phyloP scores from a whole-genome alignment of 2,797 vertebrate species.

The Gambelia wislizenii region DNA sequence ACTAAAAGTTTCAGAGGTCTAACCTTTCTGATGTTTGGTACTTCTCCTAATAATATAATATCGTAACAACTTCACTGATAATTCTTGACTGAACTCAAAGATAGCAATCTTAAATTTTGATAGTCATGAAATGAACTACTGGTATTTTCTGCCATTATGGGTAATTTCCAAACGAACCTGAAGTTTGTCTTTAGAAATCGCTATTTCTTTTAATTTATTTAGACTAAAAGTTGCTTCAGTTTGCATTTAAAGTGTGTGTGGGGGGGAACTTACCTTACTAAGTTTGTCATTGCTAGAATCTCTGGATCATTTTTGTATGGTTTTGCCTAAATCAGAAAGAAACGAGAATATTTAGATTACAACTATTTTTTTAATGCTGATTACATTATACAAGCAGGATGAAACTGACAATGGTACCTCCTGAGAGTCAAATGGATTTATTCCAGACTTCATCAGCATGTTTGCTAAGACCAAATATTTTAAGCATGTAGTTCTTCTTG shows the following conservation, averaged over 20 bases:
- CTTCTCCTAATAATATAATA: neutral
- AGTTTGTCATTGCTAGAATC: conserved; percentile 99
- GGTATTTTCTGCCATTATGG: neutral
- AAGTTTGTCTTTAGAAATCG: neutral
- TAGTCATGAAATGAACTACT: neutral
- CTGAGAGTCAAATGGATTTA: conserved; percentile 99
- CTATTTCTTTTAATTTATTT: neutral
- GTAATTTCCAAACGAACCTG: neutral
- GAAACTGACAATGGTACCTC: conserved; percentile 83
- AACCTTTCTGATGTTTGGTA: neutral
- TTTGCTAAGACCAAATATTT: conserved; percentile 99
- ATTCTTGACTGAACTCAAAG: neutral
- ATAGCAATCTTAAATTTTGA: neutral
- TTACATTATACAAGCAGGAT: conserved; percentile 30
- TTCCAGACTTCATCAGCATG: conserved; percentile 99
- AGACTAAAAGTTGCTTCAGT: neutral
- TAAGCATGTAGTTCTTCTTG: conserved; percentile 97
- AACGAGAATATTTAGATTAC: conserved; percentile 48
- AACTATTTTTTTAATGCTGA: conserved; percentile 36
- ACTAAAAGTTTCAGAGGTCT: no score
- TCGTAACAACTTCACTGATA: neutral
- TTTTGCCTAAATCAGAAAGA: conserved; percentile 88
- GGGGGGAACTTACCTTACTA: conserved; percentile 98
- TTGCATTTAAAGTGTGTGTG: neutral
- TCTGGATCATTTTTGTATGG: conserved; percentile 99